Evolutionary conservation across 2,888 invertebrate species (phyloP).

Genomic region (Sialis lutaria): DNA sequence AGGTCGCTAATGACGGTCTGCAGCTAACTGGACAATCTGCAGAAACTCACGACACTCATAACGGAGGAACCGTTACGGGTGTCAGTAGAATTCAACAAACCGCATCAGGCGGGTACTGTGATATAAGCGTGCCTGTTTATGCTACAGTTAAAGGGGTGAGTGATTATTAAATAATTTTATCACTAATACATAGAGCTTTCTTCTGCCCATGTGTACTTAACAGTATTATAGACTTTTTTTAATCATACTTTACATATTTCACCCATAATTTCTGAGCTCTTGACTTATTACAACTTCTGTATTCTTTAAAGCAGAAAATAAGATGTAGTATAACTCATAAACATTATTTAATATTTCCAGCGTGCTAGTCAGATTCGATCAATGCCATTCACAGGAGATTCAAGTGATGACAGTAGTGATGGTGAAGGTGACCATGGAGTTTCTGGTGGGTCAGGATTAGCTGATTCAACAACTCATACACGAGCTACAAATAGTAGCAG

Average conservation of each 20-base stretch:
- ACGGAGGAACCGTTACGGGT: constrained; percentile 19
- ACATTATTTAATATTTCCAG: constrained; percentile 22
- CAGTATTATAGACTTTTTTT: too few species aligned
- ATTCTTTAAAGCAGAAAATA: too few species aligned
- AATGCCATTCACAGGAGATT: constrained; percentile 90
- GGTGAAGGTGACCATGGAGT: constrained; percentile 50
- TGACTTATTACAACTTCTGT: too few species aligned
- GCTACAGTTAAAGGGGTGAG: constrained; percentile 85
- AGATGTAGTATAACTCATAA: too few species aligned
- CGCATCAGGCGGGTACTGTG: constrained; percentile 63
- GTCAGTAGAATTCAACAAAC: constrained; percentile 30
- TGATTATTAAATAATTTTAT: constrained; percentile 5
- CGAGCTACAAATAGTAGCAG: constrained; percentile 30
- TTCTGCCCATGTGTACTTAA: too few species aligned
- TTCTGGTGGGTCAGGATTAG: constrained; percentile 17
- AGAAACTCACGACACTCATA: constrained; percentile 21
- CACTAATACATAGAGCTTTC: too few species aligned
- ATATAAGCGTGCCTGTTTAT: constrained; percentile 86
- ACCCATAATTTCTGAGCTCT: too few species aligned
- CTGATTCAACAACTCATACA: constrained; percentile 20
- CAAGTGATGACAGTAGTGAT: constrained; percentile 87
- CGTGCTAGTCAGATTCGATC: constrained; percentile 91
- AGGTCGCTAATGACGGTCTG: constrained; percentile 41
- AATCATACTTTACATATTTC: too few species aligned
- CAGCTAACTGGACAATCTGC: constrained; percentile 25